Evolutionary conservation across 2,797 vertebrate genomes (phyloP).

Genomic region (Linurgus olivaceus): DNA sequence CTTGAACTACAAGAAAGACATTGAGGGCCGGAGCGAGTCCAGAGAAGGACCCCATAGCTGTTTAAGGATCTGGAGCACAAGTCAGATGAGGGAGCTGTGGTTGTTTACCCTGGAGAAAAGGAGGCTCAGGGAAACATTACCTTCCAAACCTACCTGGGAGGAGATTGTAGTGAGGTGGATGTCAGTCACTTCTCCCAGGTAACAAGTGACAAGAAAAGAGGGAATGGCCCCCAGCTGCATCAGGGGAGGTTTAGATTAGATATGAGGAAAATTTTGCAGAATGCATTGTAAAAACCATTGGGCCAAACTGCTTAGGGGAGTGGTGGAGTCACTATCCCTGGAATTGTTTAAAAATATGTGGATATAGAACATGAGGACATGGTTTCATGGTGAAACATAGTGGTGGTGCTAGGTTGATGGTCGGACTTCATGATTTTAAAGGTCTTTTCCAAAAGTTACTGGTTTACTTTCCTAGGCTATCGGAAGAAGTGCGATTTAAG

Average conservation of each 20-base stretch:
- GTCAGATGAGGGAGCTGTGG: fast-evolving
- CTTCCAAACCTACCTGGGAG: neutral
- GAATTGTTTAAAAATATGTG: neutral
- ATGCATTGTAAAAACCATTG: neutral
- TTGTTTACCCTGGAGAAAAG: neutral
- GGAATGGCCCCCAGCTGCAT: neutral
- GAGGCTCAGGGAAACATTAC: neutral
- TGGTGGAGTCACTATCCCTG: neutral
- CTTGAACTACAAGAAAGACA: neutral
- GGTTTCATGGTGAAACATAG: neutral
- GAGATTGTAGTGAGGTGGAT: neutral
- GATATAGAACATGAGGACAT: neutral
- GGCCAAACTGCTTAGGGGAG: neutral
- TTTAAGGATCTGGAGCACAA: neutral
- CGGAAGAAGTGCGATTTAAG: neutral
- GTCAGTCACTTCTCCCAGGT: neutral
- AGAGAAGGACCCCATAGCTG: neutral
- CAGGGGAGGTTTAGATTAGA: neutral
- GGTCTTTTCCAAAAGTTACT: neutral
- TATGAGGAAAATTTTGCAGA: neutral
- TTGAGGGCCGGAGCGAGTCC: fast-evolving
- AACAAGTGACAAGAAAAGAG: neutral
- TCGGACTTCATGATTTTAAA: neutral
- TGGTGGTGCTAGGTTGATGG: neutral
- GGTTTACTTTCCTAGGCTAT: neutral